Conservation (phyloP, 2,113 vertebrate species). For the Lichenostomus cassidix region DNA sequence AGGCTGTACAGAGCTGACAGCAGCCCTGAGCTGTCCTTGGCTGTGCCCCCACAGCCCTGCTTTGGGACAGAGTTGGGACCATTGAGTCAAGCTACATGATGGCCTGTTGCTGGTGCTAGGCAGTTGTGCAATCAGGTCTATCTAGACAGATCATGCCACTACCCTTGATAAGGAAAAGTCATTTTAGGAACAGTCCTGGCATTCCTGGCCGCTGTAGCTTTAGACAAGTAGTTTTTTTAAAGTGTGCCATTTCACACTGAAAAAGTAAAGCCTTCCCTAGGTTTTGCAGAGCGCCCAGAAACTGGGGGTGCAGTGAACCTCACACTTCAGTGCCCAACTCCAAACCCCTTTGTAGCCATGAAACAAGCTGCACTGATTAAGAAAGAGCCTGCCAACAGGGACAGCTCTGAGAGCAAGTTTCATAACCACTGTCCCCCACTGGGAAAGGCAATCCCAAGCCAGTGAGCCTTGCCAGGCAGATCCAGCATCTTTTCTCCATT, state of each 20-base stretch:
- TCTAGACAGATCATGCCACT: neutral
- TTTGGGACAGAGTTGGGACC: neutral
- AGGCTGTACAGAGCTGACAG: neutral
- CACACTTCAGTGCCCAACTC: neutral
- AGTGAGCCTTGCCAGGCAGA: neutral
- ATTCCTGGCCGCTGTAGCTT: neutral
- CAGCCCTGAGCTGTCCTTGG: constrained; percentile 14
- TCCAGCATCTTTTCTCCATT: constrained; percentile 40
- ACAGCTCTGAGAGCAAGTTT: constrained; percentile 11
- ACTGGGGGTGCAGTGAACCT: neutral
- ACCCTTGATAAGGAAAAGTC: neutral
- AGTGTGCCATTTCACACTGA: neutral
- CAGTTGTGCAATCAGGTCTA: constrained; percentile 8
- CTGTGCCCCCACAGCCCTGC: neutral
- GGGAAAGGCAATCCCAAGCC: neutral
- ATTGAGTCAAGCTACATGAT: neutral
- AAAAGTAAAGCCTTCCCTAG: neutral
- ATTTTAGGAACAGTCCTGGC: neutral
- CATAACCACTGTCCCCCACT: constrained; percentile 10
- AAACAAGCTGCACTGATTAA: neutral
- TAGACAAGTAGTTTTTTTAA: neutral
- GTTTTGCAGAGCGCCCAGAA: neutral
- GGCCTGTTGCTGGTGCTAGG: neutral
- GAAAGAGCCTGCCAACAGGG: constrained; percentile 26
- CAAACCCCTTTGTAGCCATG: neutral